Evolutionary conservation across 2,797 vertebrate genomes (phyloP).

Genomic region (Dicrostonyx torquatus): DNA sequence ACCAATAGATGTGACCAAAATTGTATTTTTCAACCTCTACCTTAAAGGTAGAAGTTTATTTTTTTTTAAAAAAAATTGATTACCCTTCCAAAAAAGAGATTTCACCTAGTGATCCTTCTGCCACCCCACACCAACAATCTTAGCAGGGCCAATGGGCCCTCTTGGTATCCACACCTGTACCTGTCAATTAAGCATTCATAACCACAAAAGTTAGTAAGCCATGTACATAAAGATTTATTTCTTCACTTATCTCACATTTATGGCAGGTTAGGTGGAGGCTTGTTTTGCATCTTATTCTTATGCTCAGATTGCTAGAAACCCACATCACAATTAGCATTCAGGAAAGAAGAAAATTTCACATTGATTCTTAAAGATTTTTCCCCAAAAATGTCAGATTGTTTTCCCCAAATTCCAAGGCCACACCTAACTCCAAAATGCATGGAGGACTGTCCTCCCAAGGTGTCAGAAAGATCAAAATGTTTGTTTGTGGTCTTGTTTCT

Average conservation of each 20-base stretch:
- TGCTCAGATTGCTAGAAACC: neutral
- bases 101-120: neutral
- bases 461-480: slow-evolving; percentile 17
- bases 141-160: neutral
- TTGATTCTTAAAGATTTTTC: neutral
- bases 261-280: neutral
- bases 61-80: neutral
- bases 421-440: neutral
- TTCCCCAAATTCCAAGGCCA: neutral
- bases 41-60: neutral
- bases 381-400: neutral
- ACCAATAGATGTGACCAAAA: neutral
- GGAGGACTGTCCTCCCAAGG: neutral
- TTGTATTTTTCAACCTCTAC: slow-evolving; percentile 24
- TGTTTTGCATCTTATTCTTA: neutral
- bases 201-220: neutral
- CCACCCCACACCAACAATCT: neutral
- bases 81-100: neutral
- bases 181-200: neutral
- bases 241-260: neutral
- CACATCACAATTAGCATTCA: neutral
- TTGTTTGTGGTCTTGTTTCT: neutral
- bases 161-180: neutral
- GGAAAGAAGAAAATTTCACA: neutral
- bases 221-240: neutral